Evolutionary conservation across 1,140 invertebrate species (phyloP).

Genomic region (Frieseomelitta varia): DNA sequence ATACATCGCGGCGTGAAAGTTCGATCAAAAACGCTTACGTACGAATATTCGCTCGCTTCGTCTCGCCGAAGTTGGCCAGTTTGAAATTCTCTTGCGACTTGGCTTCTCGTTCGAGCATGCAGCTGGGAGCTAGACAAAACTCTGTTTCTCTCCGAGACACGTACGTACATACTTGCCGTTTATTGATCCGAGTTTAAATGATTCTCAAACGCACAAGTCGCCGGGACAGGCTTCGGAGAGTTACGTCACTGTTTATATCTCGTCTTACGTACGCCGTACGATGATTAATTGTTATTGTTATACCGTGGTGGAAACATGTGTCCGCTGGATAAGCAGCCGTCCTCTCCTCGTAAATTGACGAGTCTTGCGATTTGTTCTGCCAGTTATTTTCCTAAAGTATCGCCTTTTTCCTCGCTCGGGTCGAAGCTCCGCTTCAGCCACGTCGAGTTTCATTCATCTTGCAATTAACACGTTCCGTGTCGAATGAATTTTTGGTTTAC

Average conservation of each 20-base stretch:
- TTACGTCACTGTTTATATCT: background rate
- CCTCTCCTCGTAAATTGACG: background rate
- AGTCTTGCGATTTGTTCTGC: background rate
- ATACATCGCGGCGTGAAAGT: background rate
- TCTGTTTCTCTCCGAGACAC: background rate
- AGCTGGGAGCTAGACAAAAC: background rate
- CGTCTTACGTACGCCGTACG: background rate
- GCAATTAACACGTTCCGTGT: background rate
- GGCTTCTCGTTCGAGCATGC: background rate
- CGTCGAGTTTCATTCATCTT: background rate
- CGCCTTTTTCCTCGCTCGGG: background rate
- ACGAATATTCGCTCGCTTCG: background rate
- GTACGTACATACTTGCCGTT: background rate
- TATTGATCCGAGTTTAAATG: conserved; percentile 28
- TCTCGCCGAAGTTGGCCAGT: background rate
- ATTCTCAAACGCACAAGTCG: background rate
- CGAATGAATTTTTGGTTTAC: no score
- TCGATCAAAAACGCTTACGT: background rate
- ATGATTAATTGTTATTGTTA: conserved; percentile 20
- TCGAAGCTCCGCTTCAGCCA: background rate
- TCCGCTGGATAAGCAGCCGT: conserved; percentile 13
- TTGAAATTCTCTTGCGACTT: background rate
- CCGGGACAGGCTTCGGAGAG: background rate
- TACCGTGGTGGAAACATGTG: conserved; percentile 4
- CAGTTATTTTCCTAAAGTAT: background rate